These are phyloP conservation scores for Aviceda subcristata DNA, from an alignment of 2,113 vertebrate species.

Conservation along the genomic window DNA sequence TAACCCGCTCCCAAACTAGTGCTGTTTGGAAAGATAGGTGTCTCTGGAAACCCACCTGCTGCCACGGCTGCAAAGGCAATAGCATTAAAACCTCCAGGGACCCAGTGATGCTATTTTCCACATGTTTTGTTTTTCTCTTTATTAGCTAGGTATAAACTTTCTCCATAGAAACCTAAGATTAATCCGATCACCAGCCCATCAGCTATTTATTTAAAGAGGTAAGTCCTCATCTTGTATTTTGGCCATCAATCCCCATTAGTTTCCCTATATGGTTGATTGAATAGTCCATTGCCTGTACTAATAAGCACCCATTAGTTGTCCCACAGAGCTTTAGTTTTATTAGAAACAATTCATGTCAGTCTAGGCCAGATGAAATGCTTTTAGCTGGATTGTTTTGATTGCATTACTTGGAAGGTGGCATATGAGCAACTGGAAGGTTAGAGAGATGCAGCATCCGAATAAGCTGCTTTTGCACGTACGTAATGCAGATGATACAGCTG, in stretches of 20 bases:
- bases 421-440: background rate
- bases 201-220: constrained; percentile 24
- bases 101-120: background rate
- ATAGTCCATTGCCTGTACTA: constrained; percentile 45
- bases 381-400: constrained; percentile 41
- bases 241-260: constrained; percentile 49
- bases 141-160: constrained; percentile 5
- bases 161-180: background rate
- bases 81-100: background rate
- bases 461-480: background rate
- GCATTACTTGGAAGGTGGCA: constrained; percentile 32
- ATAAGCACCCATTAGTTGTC: constrained; percentile 51
- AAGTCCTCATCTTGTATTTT: constrained; percentile 13
- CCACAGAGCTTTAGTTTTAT: constrained; percentile 44
- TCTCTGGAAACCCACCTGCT: background rate
- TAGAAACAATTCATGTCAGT: constrained; percentile 30
- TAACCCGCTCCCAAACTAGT: background rate
- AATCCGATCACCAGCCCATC: background rate
- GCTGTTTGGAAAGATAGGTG: background rate
- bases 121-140: background rate
- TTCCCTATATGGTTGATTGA: constrained; percentile 49
- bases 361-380: constrained; percentile 16
- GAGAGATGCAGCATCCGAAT: background rate
- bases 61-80: background rate
- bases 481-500: background rate